Conservation (phyloP, 2,888 invertebrate genomes). For the Marronus borbonicus region DNA sequence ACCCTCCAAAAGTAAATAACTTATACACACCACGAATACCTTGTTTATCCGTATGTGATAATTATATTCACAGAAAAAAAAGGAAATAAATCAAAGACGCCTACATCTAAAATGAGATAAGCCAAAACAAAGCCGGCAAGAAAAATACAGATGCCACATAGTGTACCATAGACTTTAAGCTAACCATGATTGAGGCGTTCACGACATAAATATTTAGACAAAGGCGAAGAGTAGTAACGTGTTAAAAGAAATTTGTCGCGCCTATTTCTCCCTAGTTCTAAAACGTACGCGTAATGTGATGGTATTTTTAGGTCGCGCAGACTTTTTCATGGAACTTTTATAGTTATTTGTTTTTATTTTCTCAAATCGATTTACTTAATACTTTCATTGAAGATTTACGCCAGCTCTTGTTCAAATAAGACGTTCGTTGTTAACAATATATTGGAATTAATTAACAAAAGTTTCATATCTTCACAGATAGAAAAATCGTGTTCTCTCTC, state of each 20-base stretch:
- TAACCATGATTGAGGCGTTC: conserved; percentile 36
- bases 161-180: conserved; percentile 5
- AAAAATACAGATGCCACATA: conserved; percentile 31
- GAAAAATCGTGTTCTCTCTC: too few relatives aligned
- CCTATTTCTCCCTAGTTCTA: conserved; percentile 5
- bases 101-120: neutral
- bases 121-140: conserved; percentile 14
- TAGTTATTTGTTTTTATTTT: too few relatives aligned
- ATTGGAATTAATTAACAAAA: too few relatives aligned
- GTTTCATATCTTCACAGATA: too few relatives aligned
- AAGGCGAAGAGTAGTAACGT: conserved; percentile 35
- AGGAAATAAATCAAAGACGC: conserved; percentile 19
- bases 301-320: too few relatives aligned
- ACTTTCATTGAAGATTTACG: too few relatives aligned
- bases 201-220: conserved; percentile 40
- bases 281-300: neutral
- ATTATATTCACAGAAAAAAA: conserved; percentile 22
- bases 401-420: too few relatives aligned
- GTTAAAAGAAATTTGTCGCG: conserved; percentile 40
- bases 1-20: neutral
- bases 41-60: conserved; percentile 9
- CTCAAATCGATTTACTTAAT: too few relatives aligned
- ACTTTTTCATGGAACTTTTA: too few relatives aligned
- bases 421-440: too few relatives aligned
- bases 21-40: neutral